Conservation (phyloP, 2,888 invertebrate genomes). For the Andrena bucephala region DNA sequence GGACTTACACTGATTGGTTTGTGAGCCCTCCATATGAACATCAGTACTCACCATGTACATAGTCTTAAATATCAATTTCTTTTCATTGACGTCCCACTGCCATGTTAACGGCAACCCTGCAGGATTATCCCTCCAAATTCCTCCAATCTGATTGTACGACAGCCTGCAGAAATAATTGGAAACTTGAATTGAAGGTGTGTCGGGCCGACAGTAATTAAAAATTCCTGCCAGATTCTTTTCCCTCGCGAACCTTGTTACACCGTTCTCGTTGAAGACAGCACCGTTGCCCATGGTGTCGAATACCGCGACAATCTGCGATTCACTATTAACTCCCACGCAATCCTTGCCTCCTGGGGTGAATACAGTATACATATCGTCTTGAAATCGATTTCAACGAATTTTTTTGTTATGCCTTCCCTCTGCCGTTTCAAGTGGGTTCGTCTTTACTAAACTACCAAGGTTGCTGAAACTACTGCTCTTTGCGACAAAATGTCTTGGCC, state of each 20-base stretch:
- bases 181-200: constrained; percentile 48
- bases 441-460: not conserved
- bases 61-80: constrained; percentile 55
- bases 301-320: constrained; percentile 70
- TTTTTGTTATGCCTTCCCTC: constrained; percentile 37
- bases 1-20: too few species aligned
- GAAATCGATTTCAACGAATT: constrained; percentile 58
- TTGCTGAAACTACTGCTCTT: constrained; percentile 2
- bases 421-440: not conserved
- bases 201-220: constrained; percentile 65
- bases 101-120: constrained; percentile 67
- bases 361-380: constrained; percentile 76
- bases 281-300: constrained; percentile 78
- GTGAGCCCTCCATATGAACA: too few species aligned
- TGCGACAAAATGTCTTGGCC: too few species aligned
- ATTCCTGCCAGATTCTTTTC: constrained; percentile 66
- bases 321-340: constrained; percentile 53
- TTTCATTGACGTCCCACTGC: constrained; percentile 68
- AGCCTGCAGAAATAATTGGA: constrained; percentile 73
- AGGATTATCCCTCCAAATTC: constrained; percentile 73
- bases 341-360: constrained; percentile 73
- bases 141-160: constrained; percentile 77
- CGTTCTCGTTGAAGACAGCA: constrained; percentile 72
- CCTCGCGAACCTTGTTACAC: constrained; percentile 67
- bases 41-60: constrained; percentile 59